A percentile compares a stretch with the other conserved stretches of the same genome.
Conservation (phyloP, 2,113 vertebrate species). For the Notarius quadriscutis region DNA sequence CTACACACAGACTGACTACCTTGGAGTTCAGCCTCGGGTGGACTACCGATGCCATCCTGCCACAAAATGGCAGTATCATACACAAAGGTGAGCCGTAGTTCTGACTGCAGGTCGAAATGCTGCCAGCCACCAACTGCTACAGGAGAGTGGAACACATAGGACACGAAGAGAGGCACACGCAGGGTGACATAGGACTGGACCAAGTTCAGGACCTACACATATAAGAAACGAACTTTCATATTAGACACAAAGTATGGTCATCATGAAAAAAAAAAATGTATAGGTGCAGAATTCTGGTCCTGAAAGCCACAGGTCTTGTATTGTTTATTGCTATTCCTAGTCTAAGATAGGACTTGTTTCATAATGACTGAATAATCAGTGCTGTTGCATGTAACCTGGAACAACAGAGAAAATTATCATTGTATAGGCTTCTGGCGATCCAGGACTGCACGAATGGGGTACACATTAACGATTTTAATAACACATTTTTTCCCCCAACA, state of each 20-base stretch:
- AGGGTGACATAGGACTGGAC: slow-evolving; percentile 86
- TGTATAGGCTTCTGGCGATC: neutral
- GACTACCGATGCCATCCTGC: slow-evolving; percentile 82
- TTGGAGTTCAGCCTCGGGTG: slow-evolving; percentile 82
- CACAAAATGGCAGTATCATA: slow-evolving; percentile 90
- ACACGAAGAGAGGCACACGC: slow-evolving; percentile 81
- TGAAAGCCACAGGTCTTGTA: neutral
- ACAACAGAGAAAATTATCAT: neutral
- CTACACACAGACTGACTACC: slow-evolving; percentile 53
- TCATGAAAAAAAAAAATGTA: neutral
- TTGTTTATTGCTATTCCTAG: neutral
- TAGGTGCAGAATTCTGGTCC: neutral
- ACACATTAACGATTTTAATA: too few relatives aligned
- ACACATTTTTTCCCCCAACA: too few relatives aligned
- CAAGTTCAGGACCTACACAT: slow-evolving; percentile 77
- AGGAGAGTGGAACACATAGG: slow-evolving; percentile 83
- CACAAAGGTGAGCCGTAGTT: slow-evolving; percentile 83
- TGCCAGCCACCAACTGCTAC: slow-evolving; percentile 82
- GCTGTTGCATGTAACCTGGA: neutral
- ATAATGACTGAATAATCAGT: neutral
- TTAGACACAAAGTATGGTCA: neutral
- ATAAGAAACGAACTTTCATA: slow-evolving; percentile 2
- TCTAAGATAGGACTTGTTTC: neutral
- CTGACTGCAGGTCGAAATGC: slow-evolving; percentile 83
- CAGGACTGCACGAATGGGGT: neutral